Evolutionary conservation across 1,140 invertebrate genomes (phyloP).

Genomic region (Pseudomyrmex cubaensis): DNA sequence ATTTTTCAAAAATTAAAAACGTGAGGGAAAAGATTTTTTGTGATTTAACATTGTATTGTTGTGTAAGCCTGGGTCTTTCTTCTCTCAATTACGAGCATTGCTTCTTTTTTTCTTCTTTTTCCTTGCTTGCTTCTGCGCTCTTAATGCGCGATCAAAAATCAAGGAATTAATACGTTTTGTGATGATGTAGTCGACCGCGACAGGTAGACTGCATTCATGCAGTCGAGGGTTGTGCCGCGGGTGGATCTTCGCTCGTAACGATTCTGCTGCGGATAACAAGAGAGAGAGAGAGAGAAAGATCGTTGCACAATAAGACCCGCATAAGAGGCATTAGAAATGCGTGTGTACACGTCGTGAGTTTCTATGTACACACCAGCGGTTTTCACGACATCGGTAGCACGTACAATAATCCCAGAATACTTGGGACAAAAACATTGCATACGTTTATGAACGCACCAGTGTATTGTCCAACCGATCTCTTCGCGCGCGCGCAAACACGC

Average conservation of each 20-base stretch:
- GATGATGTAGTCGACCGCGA: slow-evolving; percentile 33
- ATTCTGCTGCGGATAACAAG: slow-evolving; percentile 67
- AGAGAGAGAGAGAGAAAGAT: slow-evolving; percentile 46
- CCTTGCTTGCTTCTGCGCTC: not conserved
- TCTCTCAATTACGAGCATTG: not conserved
- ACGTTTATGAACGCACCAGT: not conserved
- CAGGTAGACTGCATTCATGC: slow-evolving; percentile 37
- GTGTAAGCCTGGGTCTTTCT: not conserved
- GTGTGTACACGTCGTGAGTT: slow-evolving; percentile 50
- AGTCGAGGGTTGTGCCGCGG: slow-evolving; percentile 37
- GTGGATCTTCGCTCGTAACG: slow-evolving; percentile 64
- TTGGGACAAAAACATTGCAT: slow-evolving; percentile 32
- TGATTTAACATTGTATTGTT: too few relatives aligned
- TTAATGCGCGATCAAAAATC: slow-evolving; percentile 41
- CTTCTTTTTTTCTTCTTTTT: not conserved
- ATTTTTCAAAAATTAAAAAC: too few relatives aligned
- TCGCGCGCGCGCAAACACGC: too few relatives aligned
- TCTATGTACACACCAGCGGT: slow-evolving; percentile 52
- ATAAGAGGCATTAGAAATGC: slow-evolving; percentile 68
- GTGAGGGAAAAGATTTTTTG: too few relatives aligned
- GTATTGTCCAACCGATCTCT: not conserved
- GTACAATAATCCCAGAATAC: slow-evolving; percentile 5
- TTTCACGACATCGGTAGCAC: slow-evolving; percentile 57
- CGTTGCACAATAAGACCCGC: slow-evolving; percentile 71
- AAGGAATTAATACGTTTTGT: slow-evolving; percentile 52